Evolutionary conservation across 2,113 vertebrate genomes (phyloP).

Genomic region (Hippocampus barbouri): DNA sequence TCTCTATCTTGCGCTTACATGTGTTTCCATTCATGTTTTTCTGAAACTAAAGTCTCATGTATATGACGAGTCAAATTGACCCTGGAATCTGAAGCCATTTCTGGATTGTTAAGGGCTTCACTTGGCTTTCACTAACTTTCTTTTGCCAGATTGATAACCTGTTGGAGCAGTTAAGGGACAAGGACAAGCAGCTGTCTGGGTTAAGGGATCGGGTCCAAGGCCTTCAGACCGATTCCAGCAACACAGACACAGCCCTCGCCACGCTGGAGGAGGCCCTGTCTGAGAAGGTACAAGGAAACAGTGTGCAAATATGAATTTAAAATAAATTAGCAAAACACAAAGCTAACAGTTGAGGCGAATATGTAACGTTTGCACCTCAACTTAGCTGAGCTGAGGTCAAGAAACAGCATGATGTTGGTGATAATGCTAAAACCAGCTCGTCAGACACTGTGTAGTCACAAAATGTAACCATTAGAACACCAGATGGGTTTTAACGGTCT

Average conservation of each 20-base stretch:
- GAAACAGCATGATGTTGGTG: background rate
- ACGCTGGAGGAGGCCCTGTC: conserved; percentile 93
- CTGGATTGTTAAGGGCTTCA: background rate
- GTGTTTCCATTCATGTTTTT: background rate
- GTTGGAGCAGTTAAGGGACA: conserved; percentile 94
- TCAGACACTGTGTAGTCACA: conserved; percentile 11
- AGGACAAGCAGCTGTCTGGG: conserved; percentile 92
- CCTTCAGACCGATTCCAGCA: conserved; percentile 93
- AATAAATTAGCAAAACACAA: background rate
- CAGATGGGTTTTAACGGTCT: conserved; percentile 2
- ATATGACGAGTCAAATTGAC: background rate
- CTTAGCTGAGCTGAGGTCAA: background rate
- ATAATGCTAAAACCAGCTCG: conserved; percentile 12
- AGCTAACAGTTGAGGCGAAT: background rate
- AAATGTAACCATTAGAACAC: conserved; percentile 24
- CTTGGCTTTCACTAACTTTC: conserved; percentile 23
- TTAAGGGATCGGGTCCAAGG: conserved; percentile 92
- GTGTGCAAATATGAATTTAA: background rate
- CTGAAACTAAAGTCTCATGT: background rate
- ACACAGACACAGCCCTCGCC: conserved; percentile 91
- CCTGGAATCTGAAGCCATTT: background rate
- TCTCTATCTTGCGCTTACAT: background rate
- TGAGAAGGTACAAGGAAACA: conserved; percentile 81
- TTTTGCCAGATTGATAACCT: conserved; percentile 91
- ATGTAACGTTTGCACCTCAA: background rate